These are phyloP conservation scores for Hydrotaea cyrtoneurina DNA, from an alignment of 2,888 invertebrate genomes.

Conservation along the genomic window DNA sequence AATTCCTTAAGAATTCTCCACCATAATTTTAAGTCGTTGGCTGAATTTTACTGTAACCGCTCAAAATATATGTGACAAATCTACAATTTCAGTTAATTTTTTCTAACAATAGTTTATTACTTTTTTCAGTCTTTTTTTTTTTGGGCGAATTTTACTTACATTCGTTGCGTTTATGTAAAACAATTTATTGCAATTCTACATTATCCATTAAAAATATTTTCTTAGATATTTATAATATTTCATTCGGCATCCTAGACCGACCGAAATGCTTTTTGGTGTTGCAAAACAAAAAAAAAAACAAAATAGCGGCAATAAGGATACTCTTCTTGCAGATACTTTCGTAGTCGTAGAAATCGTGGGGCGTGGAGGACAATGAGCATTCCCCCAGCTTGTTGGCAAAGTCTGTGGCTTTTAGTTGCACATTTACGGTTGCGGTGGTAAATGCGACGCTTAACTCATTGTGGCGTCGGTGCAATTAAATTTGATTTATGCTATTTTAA, in stretches of 20 bases:
- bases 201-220: constrained; percentile 2
- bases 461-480: constrained; percentile 54
- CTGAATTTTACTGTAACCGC: constrained; percentile 1
- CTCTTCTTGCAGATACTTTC: constrained; percentile 1
- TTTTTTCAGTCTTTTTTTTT: neutral
- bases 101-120: neutral
- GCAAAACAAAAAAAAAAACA: neutral
- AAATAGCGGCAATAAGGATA: neutral
- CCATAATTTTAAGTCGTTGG: no score
- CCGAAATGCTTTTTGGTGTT: neutral
- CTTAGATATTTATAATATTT: neutral
- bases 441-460: neutral
- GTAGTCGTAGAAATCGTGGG: neutral
- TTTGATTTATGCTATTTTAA: constrained; percentile 39
- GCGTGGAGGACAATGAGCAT: neutral
- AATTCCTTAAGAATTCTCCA: no score
- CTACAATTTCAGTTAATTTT: neutral
- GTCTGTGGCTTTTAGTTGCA: constrained; percentile 8
- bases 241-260: neutral
- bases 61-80: neutral
- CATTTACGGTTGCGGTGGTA: neutral
- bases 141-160: neutral
- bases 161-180: neutral
- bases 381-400: neutral
- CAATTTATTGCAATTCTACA: neutral